Evolutionary conservation across 2,888 invertebrate genomes (phyloP), one percentile per base, ranked within the genome.

Genomic region (Galerucella calmariensis): DNA sequence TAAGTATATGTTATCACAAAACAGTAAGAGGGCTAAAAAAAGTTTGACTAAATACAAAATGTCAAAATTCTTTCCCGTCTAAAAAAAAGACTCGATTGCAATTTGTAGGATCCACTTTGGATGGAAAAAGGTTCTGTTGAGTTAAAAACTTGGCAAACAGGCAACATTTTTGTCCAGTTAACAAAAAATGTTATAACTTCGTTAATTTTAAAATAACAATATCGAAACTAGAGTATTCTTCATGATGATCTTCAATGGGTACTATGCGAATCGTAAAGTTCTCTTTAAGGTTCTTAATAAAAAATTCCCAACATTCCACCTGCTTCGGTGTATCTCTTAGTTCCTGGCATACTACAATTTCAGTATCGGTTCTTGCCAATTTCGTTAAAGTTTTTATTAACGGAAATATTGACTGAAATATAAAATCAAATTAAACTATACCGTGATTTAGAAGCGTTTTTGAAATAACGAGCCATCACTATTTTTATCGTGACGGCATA

Each of bases 261-360:
- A 94, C 89, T 81, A 88, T 85, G 71, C 82, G 80, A 12, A 89
- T 79, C 59, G 85, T 77, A 81, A 90, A 90, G 72, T 83, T 81
- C 59, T 85, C 79, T 58, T 79, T 69, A 41, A 81, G 65, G 44
- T 69, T 67, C 35, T 76, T 66, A 67, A 81, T 84, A 83, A 92
- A 92, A 67, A 86, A 81, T 56, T 85, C 85, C 87, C 91, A 90
- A 56, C 90, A 84, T 62, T 82, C 81, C 72, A 88, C 87, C 82
- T 91, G 90, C 73, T 90, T 88, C 56, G 92, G 92, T 12, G 92
- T 89, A 78, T 92, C 91, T 81, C 94, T 88, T 79, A 92, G 85
- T 87, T 94, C 94, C 88, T 93, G 93, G 75, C 91, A 90, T 77
- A 94, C 87, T 78, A 92, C 88, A 67, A 93, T 89, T 79, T 88